Base-by-base conservation (phyloP, 2,113 vertebrate species). In the Apaloderma vittatum region DNA sequence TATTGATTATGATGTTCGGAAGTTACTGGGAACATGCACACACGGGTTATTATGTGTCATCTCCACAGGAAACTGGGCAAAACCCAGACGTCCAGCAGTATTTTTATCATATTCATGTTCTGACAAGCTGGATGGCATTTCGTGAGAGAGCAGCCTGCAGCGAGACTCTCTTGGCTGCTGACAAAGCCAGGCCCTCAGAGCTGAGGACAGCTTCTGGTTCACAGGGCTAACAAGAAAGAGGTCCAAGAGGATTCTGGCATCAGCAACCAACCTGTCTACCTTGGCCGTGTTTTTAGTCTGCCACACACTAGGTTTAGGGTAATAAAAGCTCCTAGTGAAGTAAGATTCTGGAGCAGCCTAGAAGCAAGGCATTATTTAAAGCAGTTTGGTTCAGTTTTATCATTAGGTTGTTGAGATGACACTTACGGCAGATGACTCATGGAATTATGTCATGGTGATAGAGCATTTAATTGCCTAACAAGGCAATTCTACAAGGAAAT, bases 381-480 rank as follows among this genome's bases (percentile, higher is more conserved):
- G 67, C 57, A 24, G 24, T 65, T 90, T 49, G 59, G 79, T 83
- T 88, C n/a, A 80, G 48, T 77, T 95, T 67, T 86, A 67, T 92
- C 79, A 24, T 54, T 73, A 55, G 14, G 22, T 59, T 86, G 71
- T 58, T 89, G 72, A 92, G 68, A 80, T 62, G 83, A 54, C 73
- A 55, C 34, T 81, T 85, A 27, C 24, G 72, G 65, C 36, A 83
- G 75, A 84, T 86, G 75, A 91, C 59, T 91, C 68, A 59, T 2
- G 43, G 86, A 70, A 80, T 88, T 84, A 49, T 77, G 63, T 63
- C 86, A 84, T 7, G 37, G 72, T 29, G 83, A 55, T 13, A 84
- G 37, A 89, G 48, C 76, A 71, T 95, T 94, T 92, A 95, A 94
- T 88, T 92, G 67, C 51, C 63, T 86, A 67, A 76, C 75, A 78